phyloP scores from a whole-genome alignment of 2,888 invertebrate genomes.

The Spodoptera exigua region DNA sequence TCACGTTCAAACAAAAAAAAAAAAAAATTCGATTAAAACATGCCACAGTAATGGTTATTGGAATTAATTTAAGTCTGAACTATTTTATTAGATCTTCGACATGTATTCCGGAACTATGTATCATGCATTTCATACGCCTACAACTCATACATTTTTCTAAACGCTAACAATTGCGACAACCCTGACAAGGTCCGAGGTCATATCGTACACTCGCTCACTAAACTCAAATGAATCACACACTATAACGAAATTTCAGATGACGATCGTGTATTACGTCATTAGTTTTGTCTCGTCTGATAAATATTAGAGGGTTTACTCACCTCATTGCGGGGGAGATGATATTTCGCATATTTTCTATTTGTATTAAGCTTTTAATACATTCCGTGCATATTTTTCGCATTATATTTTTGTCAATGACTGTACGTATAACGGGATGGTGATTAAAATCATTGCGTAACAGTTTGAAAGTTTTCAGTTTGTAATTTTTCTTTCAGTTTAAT shows the following conservation, averaged over 20 bases:
- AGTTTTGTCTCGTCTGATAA: slow-evolving; percentile 40
- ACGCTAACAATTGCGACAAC: slow-evolving; percentile 23
- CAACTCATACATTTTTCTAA: no score
- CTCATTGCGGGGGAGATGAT: slow-evolving; percentile 48
- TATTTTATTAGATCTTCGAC: no score
- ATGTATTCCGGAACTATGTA: no score
- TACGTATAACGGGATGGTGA: slow-evolving; percentile 21
- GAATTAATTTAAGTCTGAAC: no score
- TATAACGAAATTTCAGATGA: slow-evolving; percentile 57
- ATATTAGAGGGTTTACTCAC: slow-evolving; percentile 58
- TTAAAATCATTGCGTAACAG: slow-evolving; percentile 15
- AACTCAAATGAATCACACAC: slow-evolving; percentile 72
- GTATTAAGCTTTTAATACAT: slow-evolving; percentile 33
- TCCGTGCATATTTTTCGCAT: slow-evolving; percentile 36
- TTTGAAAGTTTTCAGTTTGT: not conserved
- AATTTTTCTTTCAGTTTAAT: not conserved
- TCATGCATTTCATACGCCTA: no score
- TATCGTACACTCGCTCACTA: slow-evolving; percentile 36
- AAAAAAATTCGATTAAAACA: no score
- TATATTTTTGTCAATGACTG: slow-evolving; percentile 34
- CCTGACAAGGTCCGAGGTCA: slow-evolving; percentile 67
- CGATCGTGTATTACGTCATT: slow-evolving; percentile 52
- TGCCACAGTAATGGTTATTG: no score
- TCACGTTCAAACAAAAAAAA: no score
- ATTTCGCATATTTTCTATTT: slow-evolving; percentile 22